Evolutionary conservation across 2,888 invertebrate genomes (phyloP), one percentile per base, ranked within the genome.

Genomic region (Epirrhoe alternata): DNA sequence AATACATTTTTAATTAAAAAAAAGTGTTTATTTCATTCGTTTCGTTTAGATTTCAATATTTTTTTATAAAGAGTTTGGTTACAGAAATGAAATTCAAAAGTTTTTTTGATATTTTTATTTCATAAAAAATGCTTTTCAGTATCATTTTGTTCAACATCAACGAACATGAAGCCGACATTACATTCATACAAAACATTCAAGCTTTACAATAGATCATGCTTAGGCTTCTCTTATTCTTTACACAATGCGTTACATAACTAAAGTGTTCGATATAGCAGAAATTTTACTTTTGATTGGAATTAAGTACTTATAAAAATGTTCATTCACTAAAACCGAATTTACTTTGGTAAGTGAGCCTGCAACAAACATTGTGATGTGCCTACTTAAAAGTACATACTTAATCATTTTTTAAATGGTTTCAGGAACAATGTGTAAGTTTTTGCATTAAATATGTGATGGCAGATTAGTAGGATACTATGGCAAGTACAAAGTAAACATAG

Each of bases 81-180:
- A 12, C 12, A 58, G 24, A 55, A 83, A 80, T 78, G 56, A 74
- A 61, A 49, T 12, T 50, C 61, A 75, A 73, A 78, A 35, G 1
- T 31, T 30, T 42, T 24, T 84, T 86, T 81, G 79, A 86, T 84
- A 89, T 85, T 89, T 92, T 92, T 90, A 91, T 91, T 88, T 87
- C 86, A 86, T 85, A 87, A 88, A 84, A 91, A 92, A 91, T 88
- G 90, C 89, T 80, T 84, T 83, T 80, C 78, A 77, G 77, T 75
- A 74, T 75, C 79, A 77, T 78, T 42, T 79, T 77, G 76, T 74
- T 74, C 71, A 69, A 78, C 77, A 75, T 78, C 77, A 80, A 82
- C 79, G 79, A 74, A 80, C 82, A 82, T 79, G 80, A 89, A 88
- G 86, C 88, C 78, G 82, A 83, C 83, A 86, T 59, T 82, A 81